phyloP scores from a whole-genome alignment of 2,113 vertebrate species.

The Clarias magur region DNA sequence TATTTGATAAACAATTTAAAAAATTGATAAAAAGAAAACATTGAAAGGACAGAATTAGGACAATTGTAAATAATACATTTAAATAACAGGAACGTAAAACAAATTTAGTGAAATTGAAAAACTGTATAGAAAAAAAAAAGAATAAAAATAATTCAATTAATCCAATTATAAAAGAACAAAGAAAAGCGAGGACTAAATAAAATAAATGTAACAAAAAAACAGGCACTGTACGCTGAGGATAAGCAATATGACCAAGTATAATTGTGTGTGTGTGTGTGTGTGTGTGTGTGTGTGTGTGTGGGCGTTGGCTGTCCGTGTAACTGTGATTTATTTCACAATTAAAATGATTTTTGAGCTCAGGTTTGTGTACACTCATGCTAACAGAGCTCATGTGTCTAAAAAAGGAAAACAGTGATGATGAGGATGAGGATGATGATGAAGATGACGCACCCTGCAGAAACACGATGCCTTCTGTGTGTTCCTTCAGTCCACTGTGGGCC shows the following conservation, averaged over 20 bases:
- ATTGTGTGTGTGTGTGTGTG: constrained; percentile 11
- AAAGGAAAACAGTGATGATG: neutral
- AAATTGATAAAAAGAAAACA: too few species aligned
- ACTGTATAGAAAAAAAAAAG: too few species aligned
- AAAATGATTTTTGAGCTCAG: neutral
- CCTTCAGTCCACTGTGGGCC: neutral
- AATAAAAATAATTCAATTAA: too few species aligned
- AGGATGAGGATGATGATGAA: neutral
- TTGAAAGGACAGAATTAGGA: neutral
- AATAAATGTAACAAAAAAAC: neutral
- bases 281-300: constrained; percentile 20
- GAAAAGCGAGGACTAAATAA: neutral
- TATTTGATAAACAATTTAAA: too few species aligned
- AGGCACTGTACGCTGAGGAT: neutral
- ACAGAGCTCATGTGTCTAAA: neutral
- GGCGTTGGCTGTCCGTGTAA: neutral
- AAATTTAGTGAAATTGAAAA: neutral
- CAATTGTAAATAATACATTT: neutral
- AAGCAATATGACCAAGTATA: neutral
- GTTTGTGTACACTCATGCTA: neutral
- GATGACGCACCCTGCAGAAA: neutral
- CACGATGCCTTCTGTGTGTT: neutral
- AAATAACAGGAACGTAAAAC: neutral
- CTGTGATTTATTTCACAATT: neutral
- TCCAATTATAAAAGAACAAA: neutral